phyloP scores from a whole-genome alignment of 1,140 invertebrate species.

The Agraylea sexmaculata region DNA sequence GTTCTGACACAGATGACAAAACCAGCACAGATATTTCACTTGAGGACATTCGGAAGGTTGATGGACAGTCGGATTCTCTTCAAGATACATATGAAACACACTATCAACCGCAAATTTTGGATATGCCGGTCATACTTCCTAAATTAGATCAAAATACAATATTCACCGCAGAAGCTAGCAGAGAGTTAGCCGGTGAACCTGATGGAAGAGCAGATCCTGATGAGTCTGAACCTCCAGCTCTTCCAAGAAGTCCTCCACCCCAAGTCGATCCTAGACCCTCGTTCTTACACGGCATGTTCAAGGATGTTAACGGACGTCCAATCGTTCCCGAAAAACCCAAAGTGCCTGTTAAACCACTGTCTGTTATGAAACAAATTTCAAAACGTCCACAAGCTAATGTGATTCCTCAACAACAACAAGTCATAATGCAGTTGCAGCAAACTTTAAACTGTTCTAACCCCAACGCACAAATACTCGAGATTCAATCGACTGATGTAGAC shows the following conservation, averaged over 20 bases:
- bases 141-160: constrained; percentile 29
- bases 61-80: constrained; percentile 28
- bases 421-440: constrained; percentile 39
- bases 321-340: constrained; percentile 49
- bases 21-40: constrained; percentile 23
- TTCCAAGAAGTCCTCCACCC: constrained; percentile 50
- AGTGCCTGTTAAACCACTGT: constrained; percentile 47
- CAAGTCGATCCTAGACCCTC: constrained; percentile 50
- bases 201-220: constrained; percentile 70
- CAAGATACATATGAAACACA: constrained; percentile 26
- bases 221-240: constrained; percentile 50
- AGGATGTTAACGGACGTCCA: constrained; percentile 36
- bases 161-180: constrained; percentile 46
- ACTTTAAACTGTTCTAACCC: constrained; percentile 19
- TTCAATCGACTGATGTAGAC: constrained; percentile 12
- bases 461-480: constrained; percentile 22
- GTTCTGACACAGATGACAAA: constrained; percentile 20
- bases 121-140: constrained; percentile 35
- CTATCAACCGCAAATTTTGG: constrained; percentile 37
- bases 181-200: constrained; percentile 67
- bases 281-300: constrained; percentile 52
- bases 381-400: constrained; percentile 22
- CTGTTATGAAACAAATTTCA: constrained; percentile 35
- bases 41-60: constrained; percentile 34
- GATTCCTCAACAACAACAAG: constrained; percentile 32